Conservation (phyloP, 2,888 invertebrate genomes). For the Homarus gammarus region DNA sequence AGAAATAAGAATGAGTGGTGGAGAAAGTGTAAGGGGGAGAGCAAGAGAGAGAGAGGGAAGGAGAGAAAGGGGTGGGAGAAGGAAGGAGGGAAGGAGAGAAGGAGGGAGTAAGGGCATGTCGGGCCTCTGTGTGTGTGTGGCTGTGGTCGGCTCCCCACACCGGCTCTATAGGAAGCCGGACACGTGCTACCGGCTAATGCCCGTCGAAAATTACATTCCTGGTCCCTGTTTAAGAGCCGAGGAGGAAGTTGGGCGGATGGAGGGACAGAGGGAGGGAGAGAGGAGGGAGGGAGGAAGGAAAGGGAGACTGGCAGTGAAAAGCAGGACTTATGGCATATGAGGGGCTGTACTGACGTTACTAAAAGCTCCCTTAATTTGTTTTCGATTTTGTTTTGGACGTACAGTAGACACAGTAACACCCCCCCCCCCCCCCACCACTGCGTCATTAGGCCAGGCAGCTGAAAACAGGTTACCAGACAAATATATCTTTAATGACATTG, state of each 20-base stretch:
- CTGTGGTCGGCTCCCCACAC: neutral
- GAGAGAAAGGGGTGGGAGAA: constrained; percentile 13
- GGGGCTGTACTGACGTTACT: neutral
- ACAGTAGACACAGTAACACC: neutral
- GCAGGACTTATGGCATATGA: too few species aligned
- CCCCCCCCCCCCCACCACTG: neutral
- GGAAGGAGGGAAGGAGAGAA: neutral
- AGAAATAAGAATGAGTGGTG: neutral
- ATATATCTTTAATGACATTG: too few species aligned
- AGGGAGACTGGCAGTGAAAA: neutral
- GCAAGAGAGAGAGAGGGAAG: neutral
- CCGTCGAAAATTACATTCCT: constrained; percentile 32
- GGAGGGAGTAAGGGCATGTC: constrained; percentile 13
- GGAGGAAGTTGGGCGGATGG: neutral
- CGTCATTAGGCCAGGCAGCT: neutral
- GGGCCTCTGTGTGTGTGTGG: neutral
- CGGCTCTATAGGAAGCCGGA: constrained; percentile 12
- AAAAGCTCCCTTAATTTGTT: too few species aligned
- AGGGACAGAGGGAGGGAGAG: neutral
- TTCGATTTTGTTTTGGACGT: too few species aligned
- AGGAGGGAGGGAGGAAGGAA: neutral
- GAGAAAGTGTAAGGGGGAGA: neutral
- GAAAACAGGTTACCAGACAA: neutral
- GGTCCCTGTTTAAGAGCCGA: neutral
- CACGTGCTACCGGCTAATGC: constrained; percentile 10